Percentiles rank a stretch among this genome's conserved stretches.
Conservation (phyloP, 2,113 vertebrate genomes). For the Mellivora capensis region DNA sequence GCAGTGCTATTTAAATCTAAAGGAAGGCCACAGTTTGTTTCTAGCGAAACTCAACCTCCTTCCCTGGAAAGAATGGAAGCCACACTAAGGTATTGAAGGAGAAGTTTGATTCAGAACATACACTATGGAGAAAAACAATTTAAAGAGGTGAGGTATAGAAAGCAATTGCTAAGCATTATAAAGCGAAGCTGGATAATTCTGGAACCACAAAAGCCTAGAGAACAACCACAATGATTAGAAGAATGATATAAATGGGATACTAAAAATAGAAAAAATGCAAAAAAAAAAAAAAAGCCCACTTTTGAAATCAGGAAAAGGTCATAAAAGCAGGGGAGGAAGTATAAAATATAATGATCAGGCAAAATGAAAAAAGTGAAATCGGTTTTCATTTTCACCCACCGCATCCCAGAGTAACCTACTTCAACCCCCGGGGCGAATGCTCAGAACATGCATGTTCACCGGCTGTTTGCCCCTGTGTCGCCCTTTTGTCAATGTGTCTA, state of each 20-base stretch:
- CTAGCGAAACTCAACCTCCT: not conserved
- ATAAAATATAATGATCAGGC: constrained; percentile 12
- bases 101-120: constrained; percentile 7
- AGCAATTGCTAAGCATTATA: not conserved
- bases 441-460: not conserved
- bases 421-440: too few species aligned
- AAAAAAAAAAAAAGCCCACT: not conserved
- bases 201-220: not conserved
- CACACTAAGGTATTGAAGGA: not conserved
- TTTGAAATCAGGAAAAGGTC: not conserved
- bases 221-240: not conserved
- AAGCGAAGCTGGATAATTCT: not conserved
- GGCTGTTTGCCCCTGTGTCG: rapidly evolving
- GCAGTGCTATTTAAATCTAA: not conserved
- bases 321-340: not conserved
- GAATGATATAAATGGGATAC: constrained; percentile 3
- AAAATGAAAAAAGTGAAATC: not conserved
- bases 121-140: not conserved
- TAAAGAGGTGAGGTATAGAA: not conserved
- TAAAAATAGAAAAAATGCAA: not conserved
- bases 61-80: not conserved
- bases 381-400: not conserved
- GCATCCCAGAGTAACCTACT: not conserved
- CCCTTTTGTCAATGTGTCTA: not conserved
- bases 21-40: not conserved